Evolutionary conservation across 2,113 vertebrate species (phyloP), one percentile per base, ranked within the genome.

Genomic region (Hydropotes inermis): DNA sequence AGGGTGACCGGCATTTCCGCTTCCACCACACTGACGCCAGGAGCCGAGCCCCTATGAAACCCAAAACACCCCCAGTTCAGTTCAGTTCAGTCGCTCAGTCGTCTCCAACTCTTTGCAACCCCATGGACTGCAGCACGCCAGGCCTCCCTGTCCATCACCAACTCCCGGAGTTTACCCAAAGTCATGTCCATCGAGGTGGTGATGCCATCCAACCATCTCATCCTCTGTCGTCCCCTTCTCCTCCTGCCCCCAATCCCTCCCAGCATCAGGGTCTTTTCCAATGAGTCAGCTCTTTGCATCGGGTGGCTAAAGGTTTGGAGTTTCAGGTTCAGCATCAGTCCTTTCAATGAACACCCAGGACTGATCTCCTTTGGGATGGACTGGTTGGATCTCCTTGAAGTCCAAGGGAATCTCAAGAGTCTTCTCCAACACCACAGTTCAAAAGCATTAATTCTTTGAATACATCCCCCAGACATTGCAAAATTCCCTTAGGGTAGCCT

Each of bases 1-100:
- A 1, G 1, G 1, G 0, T 1, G 79, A n/a, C 25, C 17, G 2
- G 25, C 33, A 27, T 2, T 3, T 16, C 43, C 2, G 9, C 14
- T 16, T 52, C 19, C 0, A 1, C 27, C 47, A 27, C 52, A 1
- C 7, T 1, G 0, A 14, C 23, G 13, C 84, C 55, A 15, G n/a
- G 1, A 25, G 36, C 21, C 4, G 8, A n/a, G 14, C 39, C 19
- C 81, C 21, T 5, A 6, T 3, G 17, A 60, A 7, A 10, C 13
- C 76, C 2, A 4, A 45, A 7, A 10, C 0, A 30, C 50, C 5
- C 10, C 19, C n/a, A 70, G n/a, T 70, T 70, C n/a, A 23, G 64
- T 70, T 70, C 64, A 70, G 64, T 70, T 70, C 2, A 0, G 64
- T 36, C 9, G 2, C n/a, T 36, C 64, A 70, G 4, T 70, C 0